Base-by-base conservation (phyloP, 2,113 vertebrate species). In the Chloroceryle aenea region DNA sequence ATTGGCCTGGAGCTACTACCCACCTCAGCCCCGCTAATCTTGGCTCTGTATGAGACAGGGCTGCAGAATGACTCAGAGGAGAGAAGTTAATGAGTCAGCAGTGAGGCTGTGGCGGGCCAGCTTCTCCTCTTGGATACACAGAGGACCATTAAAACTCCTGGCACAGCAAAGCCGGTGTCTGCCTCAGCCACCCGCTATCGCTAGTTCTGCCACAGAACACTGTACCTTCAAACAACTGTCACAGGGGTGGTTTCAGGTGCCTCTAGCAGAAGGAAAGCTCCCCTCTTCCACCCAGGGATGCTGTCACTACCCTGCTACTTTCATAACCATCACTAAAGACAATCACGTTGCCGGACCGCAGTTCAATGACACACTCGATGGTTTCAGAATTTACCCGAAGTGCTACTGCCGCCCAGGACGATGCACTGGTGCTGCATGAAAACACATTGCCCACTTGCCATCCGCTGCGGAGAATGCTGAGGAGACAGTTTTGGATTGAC, bases 11-110 rank as follows among this genome's bases (percentile, higher is more conserved):
- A 75, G 74, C 29, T 30, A 1, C 53, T 50, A 15, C 63, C 18
- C 55, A n/a, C 72, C 85, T 66, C 58, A 52, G 75, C 21, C 19
- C 53, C 0, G 1, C 71, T 64, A 10, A 42, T 15, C 64, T 48
- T 26, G 0, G 4, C 91, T 50, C 55, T 30, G 61, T 23, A 26
- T 12, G 58, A 48, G 87, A 61, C 48, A 30, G 71, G 82, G 85
- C 92, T 56, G 96, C 94, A 83, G 90, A 58, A 85, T 66, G 96
- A 83, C 85, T 90, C 94, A 66, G 62, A 75, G 58, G 50, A 87
- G 58, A 30, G 58, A 76, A 80, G 71, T 58, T 85, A 93, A 85
- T 75, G 96, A 95, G 93, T 93, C 82, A 94, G 82, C 94, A 90
- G 71, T 8, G 5, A 78, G 78, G 68, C 20, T 52, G 77, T 78